A percentile compares a stretch with the other conserved stretches of the same genome.
Evolutionary conservation across 2,888 invertebrate genomes (phyloP).

Genomic region (Junonia oenone): DNA sequence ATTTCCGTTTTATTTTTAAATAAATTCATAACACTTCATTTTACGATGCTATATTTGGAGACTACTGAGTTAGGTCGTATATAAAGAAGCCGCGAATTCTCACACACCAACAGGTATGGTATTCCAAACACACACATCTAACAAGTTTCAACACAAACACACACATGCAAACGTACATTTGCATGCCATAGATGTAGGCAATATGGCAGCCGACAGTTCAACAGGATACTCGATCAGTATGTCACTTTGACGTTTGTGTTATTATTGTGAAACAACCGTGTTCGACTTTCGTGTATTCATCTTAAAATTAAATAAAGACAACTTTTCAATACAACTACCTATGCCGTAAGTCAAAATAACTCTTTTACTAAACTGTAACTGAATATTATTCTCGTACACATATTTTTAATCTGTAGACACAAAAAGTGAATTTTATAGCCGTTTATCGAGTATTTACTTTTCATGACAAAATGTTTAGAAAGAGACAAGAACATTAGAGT

Average conservation of each 20-base stretch:
- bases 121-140: constrained; percentile 4
- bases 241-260: constrained; percentile 43
- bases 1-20: neutral
- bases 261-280: constrained; percentile 20
- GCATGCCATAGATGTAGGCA: constrained; percentile 52
- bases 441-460: neutral
- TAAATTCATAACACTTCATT: neutral
- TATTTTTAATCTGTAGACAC: neutral
- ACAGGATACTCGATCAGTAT: constrained; percentile 61
- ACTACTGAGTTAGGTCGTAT: constrained; percentile 5
- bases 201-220: constrained; percentile 42
- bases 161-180: constrained; percentile 41
- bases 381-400: neutral
- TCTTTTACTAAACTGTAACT: too few relatives aligned
- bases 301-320: neutral
- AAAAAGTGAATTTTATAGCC: neutral
- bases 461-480: neutral
- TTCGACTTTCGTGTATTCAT: constrained; percentile 2
- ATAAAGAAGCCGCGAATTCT: constrained; percentile 29
- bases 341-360: neutral
- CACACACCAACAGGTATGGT: constrained; percentile 26
- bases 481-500: constrained; percentile 5
- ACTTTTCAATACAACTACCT: neutral
- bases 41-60: neutral
- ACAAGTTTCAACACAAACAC: constrained; percentile 32